Conservation (phyloP, 2,888 invertebrate genomes). For the Tachina lurida region DNA sequence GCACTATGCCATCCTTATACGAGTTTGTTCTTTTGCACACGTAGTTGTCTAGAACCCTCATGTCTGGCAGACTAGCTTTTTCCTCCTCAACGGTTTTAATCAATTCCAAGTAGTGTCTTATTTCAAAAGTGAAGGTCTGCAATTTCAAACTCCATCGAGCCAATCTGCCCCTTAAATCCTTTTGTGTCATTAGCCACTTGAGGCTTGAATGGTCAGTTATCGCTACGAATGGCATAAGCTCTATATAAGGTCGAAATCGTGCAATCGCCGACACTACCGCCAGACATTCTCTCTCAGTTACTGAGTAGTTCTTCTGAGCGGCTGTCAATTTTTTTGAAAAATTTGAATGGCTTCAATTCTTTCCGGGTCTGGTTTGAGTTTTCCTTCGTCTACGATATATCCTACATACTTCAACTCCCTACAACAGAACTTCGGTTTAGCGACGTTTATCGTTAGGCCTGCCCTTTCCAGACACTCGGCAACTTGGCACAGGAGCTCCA, state of each 20-base stretch:
- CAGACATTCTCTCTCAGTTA: background rate
- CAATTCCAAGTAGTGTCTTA: too few species aligned
- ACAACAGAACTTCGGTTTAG: background rate
- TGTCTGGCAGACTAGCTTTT: too few species aligned
- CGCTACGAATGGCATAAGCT: background rate
- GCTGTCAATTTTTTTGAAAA: too few species aligned
- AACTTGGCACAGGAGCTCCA: background rate
- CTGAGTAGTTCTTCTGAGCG: background rate
- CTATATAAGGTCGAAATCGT: background rate
- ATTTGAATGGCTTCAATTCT: too few species aligned
- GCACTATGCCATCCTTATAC: too few species aligned
- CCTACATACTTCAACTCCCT: conserved; percentile 1
- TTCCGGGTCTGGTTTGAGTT: background rate
- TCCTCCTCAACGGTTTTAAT: too few species aligned
- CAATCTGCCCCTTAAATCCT: background rate
- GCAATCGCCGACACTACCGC: background rate
- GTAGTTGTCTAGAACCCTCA: too few species aligned
- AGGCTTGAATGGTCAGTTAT: background rate
- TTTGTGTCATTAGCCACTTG: background rate
- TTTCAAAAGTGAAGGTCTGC: background rate
- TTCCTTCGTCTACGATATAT: background rate
- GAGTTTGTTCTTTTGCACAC: too few species aligned
- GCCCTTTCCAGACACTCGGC: background rate
- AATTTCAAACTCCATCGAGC: background rate
- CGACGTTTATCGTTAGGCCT: background rate